Evolutionary conservation across 1,140 invertebrate species (phyloP), one percentile per base, ranked within the genome.

Genomic region (Gryon sp.): DNA sequence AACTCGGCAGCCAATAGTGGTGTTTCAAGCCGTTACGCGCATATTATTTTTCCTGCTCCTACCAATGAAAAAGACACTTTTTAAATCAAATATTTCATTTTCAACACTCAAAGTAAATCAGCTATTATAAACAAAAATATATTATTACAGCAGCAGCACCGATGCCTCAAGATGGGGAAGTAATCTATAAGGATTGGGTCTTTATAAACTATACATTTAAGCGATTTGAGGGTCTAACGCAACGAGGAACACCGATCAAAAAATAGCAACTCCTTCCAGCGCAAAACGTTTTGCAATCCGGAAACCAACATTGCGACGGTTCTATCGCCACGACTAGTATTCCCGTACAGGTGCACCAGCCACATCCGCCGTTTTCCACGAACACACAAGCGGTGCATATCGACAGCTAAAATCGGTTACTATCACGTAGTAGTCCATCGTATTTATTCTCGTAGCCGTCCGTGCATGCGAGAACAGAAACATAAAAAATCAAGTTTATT

Each of bases 131-230:
- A n/a, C n/a, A n/a, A n/a, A n/a, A n/a, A n/a, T n/a, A n/a, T n/a
- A n/a, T 34, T 4, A n/a, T 82, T 92, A 28, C 90, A 95, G 94
- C 95, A 78, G 92, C 95, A 63, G 94, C 94, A 46, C 94, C 95
- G 15, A 90, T 93, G 84, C 91, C 93, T 32, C 93, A 94, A 86
- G 94, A 95, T 81, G 94, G 94, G 45, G 95, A 96, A 86, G 92
- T 94, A 62, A 94, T 93, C 72, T 95, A 96, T 88, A 99, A 99
- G 90, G 98, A 99, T 90, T 99, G 97, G 97, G 97, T 99, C 45
- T 99, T 99, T 89, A 98, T 99, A 82, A 99, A 99, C 90, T 99
- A 99, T 88, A 99, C 98, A 63, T 99, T 99, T 91, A 99, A 99
- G 88, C 92, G 98, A 72, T 99, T 99, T 87, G 98, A 99, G 89